Conservation (phyloP, 2,888 invertebrate genomes). For the Lithophane ornitopus region DNA sequence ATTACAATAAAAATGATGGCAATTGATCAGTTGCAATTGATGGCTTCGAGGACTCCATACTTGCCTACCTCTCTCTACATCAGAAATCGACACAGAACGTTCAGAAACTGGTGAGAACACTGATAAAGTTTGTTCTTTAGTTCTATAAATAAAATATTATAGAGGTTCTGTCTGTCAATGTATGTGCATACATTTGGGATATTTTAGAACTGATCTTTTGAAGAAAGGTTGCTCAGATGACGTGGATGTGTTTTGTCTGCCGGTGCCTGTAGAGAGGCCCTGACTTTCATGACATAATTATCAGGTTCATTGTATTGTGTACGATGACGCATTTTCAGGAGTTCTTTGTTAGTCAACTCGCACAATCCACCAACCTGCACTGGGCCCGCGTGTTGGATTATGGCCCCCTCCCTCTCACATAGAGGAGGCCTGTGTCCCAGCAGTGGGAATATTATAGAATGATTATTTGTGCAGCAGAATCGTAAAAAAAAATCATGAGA, state of each 20-base stretch:
- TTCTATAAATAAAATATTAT: slow-evolving; percentile 19
- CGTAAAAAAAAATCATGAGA: background rate
- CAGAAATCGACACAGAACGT: background rate
- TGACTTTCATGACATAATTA: background rate
- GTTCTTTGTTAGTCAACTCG: no score
- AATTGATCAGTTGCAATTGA: no score
- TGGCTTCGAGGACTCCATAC: no score
- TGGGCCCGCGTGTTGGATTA: no score
- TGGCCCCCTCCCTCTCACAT: no score
- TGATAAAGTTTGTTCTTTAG: slow-evolving; percentile 26
- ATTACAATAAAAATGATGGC: no score
- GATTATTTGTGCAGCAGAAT: no score
- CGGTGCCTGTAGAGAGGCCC: background rate
- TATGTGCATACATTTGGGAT: slow-evolving; percentile 36
- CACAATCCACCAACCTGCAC: no score
- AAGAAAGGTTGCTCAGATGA: background rate
- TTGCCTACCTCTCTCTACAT: background rate
- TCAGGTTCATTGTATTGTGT: background rate
- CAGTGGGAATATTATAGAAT: no score
- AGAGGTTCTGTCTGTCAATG: slow-evolving; percentile 19
- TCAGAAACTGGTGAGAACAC: background rate
- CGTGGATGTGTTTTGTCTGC: background rate
- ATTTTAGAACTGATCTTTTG: slow-evolving; percentile 4
- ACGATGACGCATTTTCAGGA: background rate
- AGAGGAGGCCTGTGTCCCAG: no score